Evolutionary conservation across 2,113 vertebrate genomes (phyloP).

Genomic region (Eudyptes chrysolophus): DNA sequence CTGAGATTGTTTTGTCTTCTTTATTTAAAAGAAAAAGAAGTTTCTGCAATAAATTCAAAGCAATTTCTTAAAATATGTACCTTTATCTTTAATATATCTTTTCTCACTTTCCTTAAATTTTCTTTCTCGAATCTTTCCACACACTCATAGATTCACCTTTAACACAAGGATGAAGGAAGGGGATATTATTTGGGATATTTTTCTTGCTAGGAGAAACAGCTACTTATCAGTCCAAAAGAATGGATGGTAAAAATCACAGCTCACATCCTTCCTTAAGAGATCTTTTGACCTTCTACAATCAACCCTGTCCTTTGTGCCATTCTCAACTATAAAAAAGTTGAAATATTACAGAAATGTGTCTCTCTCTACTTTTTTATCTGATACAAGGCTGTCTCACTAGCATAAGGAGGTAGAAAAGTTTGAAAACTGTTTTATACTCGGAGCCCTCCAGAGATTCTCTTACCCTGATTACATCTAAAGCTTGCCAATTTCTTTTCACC

Average conservation of each 20-base stretch:
- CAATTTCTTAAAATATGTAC: accelerated
- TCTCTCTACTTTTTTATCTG: background rate
- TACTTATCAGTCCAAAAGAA: background rate
- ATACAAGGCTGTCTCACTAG: background rate
- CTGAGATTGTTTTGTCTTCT: background rate
- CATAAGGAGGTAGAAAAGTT: background rate
- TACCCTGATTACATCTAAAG: background rate
- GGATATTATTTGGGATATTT: background rate
- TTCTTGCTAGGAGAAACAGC: background rate
- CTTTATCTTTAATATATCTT: background rate
- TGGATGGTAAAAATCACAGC: background rate
- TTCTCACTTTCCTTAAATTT: background rate
- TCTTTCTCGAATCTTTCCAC: background rate
- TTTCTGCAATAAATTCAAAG: background rate
- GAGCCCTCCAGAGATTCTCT: background rate
- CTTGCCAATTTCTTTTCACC: background rate
- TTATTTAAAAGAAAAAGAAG: background rate
- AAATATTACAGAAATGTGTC: background rate
- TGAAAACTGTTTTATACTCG: background rate
- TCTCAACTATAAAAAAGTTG: background rate
- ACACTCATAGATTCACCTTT: background rate
- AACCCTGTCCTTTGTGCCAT: background rate
- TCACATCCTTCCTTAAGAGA: background rate
- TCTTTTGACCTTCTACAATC: background rate
- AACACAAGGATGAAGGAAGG: background rate